Percentiles rank a stretch among this genome's conserved stretches.
Conservation (phyloP, 2,113 vertebrate genomes). For the Nyctibius bracteatus region DNA sequence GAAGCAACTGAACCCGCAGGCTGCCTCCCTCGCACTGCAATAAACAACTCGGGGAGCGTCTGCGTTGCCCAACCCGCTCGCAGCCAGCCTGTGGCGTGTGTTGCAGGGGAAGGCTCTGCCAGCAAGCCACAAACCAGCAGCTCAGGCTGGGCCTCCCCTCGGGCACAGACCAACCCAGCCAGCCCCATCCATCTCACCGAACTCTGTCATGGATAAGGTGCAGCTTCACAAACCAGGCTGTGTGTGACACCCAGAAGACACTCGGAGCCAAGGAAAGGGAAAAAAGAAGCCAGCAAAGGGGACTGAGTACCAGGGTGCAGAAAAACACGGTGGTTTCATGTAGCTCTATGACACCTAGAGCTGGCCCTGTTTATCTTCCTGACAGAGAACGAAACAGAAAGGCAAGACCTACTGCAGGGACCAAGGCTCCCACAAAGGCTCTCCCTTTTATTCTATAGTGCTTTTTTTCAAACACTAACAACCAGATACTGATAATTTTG, state of each 20-base stretch:
- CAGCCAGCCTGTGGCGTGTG: fast-evolving
- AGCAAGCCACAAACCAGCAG: background rate
- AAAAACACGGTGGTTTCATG: background rate
- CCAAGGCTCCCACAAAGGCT: background rate
- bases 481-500: background rate
- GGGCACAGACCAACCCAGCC: background rate
- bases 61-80: fast-evolving
- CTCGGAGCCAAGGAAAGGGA: background rate
- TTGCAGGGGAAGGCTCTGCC: background rate
- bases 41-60: background rate
- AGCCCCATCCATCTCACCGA: background rate
- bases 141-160: background rate
- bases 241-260: fast-evolving
- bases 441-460: background rate
- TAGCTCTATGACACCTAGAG: background rate
- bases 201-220: background rate
- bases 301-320: background rate
- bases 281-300: background rate
- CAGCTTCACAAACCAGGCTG: background rate
- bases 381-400: background rate
- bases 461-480: background rate
- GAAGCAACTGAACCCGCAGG: background rate
- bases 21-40: fast-evolving
- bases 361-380: background rate
- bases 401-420: background rate